Base-by-base conservation (phyloP, 2,113 vertebrate genomes). In the Caranx melampygus region DNA sequence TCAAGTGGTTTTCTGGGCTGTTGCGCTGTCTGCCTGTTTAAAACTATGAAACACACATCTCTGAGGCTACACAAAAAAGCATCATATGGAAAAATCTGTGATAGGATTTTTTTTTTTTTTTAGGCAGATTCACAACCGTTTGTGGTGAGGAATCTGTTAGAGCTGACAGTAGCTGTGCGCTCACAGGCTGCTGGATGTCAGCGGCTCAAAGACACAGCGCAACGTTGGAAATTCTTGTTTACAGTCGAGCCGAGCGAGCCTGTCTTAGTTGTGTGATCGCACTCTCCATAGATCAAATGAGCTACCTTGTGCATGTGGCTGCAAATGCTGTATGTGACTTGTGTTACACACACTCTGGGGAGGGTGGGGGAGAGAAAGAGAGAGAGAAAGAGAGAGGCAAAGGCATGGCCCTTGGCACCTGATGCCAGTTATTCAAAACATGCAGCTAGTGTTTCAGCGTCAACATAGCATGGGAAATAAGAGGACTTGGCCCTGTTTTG, bases 371-470 rank as follows among this genome's bases (percentile, higher is more conserved):
- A 26, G 26, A 26, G 26, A 26, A 1, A 26, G 26, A 26, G 26
- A 26, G 26, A 26, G 26, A 26, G 1, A 26, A 1, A 26, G 26
- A 26, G 26, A 37, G 63, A 31, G 34, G 54, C 4, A n/a, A 37
- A 37, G 65, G 65, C 21, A 4, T 11, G 3, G 26, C 15, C 9
- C 11, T 54, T 33, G 60, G 62, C 61, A 31, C 52, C 9, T 57
- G 3, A 62, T 20, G 59, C 66, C 75, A 79, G 79, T 21, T 51
- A 88, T 89, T 62, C 60, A 11, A 58, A 86, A 44, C 87, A 86
- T 5, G 82, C 81, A 31, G 83, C 81, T 92, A n/a, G 70, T 33
- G 72, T 93, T 91, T 90, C 92, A 71, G 60, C 74, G 78, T 84
- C 79, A 58, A 79, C 73, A 20, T 59, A 58, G 76, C 87, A 75